These are phyloP conservation scores for Listronotus oregonensis DNA, from an alignment of 1,140 invertebrate species.

Conservation along the genomic window DNA sequence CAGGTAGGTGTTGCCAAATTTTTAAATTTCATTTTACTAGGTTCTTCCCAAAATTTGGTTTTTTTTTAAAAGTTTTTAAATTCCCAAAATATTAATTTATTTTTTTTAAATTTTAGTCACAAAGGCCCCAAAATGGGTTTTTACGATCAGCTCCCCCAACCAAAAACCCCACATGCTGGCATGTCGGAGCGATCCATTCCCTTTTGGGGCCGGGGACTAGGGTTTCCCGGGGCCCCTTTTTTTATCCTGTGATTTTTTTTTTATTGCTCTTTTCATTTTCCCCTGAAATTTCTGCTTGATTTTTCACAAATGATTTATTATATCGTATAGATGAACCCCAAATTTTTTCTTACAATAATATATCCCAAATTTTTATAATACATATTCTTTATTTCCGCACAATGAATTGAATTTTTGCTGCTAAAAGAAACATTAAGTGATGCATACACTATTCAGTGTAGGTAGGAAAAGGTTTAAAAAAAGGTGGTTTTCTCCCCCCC, in stretches of 20 bases:
- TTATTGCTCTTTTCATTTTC: conserved; percentile 4
- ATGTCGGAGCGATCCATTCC: conserved; percentile 68
- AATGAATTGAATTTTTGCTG: too few relatives aligned
- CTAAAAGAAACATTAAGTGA: too few relatives aligned
- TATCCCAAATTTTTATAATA: too few relatives aligned
- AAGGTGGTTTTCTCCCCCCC: too few relatives aligned
- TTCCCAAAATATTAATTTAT: neutral
- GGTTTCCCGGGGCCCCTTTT: conserved; percentile 81
- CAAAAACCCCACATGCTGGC: conserved; percentile 60
- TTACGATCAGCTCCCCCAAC: conserved; percentile 71
- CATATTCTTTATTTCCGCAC: too few relatives aligned
- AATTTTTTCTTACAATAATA: too few relatives aligned
- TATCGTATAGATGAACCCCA: too few relatives aligned
- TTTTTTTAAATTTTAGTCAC: conserved; percentile 38
- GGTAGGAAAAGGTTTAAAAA: too few relatives aligned
- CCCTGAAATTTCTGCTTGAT: too few relatives aligned
- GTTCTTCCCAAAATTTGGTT: too few relatives aligned
- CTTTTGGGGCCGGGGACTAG: conserved; percentile 83
- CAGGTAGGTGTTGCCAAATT: conserved; percentile 52
- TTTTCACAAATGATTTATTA: conserved; percentile 18
- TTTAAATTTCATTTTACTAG: neutral
- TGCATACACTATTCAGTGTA: too few relatives aligned
- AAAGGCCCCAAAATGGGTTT: conserved; percentile 77
- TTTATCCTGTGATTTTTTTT: conserved; percentile 64
- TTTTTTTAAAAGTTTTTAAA: too few relatives aligned